Percentiles rank a stretch among this genome's conserved stretches.
Evolutionary conservation across 2,888 invertebrate species (phyloP).

Genomic region (Meiosimyza decipiens): DNA sequence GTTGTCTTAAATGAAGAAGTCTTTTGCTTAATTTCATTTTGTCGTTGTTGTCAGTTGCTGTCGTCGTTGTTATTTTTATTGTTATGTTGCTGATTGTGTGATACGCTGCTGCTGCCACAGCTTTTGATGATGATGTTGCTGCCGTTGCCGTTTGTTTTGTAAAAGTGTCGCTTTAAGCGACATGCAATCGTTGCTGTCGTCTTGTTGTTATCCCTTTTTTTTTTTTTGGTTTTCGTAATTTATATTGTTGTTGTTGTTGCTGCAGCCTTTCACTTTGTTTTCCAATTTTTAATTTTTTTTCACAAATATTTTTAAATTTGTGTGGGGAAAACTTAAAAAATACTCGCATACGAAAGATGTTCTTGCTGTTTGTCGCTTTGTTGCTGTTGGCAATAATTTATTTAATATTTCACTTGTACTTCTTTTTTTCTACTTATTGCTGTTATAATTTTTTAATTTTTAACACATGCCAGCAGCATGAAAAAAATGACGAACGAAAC

Average conservation of each 20-base stretch:
- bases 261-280: slow-evolving; percentile 7
- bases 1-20: slow-evolving; percentile 32
- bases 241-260: neutral
- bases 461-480: neutral
- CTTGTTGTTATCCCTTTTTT: slow-evolving; percentile 33
- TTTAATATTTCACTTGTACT: slow-evolving; percentile 1
- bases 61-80: slow-evolving; percentile 38
- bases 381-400: neutral
- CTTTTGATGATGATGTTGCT: slow-evolving; percentile 38
- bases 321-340: slow-evolving; percentile 19
- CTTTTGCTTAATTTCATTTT: slow-evolving; percentile 43
- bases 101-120: slow-evolving; percentile 32
- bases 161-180: slow-evolving; percentile 36
- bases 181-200: slow-evolving; percentile 26
- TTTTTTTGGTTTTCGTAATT: neutral
- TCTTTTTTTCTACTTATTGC: neutral
- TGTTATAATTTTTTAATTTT: slow-evolving; percentile 9
- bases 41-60: slow-evolving; percentile 39
- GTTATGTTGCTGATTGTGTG: slow-evolving; percentile 36
- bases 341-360: neutral
- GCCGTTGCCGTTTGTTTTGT: slow-evolving; percentile 42
- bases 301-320: slow-evolving; percentile 22
- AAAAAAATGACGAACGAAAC: no score
- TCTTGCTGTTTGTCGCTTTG: neutral
- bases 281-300: slow-evolving; percentile 24